Conservation (phyloP, 2,113 vertebrate genomes). For the Clarias batrachus region DNA sequence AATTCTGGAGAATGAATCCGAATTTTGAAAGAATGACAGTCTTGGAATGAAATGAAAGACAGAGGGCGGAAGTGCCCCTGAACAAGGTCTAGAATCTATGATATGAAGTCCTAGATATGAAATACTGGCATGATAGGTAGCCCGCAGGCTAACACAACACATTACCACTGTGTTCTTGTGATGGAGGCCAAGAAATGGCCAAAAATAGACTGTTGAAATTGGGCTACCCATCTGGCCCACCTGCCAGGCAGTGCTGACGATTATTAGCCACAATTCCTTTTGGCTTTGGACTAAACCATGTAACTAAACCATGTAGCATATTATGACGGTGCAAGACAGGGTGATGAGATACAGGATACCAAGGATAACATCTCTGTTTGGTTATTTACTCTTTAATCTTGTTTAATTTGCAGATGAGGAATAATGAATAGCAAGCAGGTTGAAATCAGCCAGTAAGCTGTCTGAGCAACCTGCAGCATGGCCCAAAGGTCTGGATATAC, state of each 20-base stretch:
- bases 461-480: background rate
- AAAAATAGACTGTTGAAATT: slow-evolving; percentile 48
- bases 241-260: slow-evolving; percentile 43
- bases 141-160: slow-evolving; percentile 37
- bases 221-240: slow-evolving; percentile 54
- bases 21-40: background rate
- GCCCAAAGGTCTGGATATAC: no score
- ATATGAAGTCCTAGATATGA: background rate
- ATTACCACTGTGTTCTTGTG: slow-evolving; percentile 49
- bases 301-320: slow-evolving; percentile 28
- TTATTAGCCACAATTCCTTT: slow-evolving; percentile 47
- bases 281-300: slow-evolving; percentile 32
- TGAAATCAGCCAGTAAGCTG: background rate
- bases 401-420: background rate
- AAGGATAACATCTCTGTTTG: background rate
- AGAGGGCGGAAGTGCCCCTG: no score
- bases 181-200: slow-evolving; percentile 35
- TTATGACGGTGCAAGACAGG: slow-evolving; percentile 22
- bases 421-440: slow-evolving; percentile 19
- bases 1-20: background rate
- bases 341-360: background rate
- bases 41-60: background rate
- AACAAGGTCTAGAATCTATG: background rate
- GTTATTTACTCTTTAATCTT: background rate
- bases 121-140: slow-evolving; percentile 21